phyloP scores from a whole-genome alignment of 2,113 vertebrate species.

The Myotis brandtii region DNA sequence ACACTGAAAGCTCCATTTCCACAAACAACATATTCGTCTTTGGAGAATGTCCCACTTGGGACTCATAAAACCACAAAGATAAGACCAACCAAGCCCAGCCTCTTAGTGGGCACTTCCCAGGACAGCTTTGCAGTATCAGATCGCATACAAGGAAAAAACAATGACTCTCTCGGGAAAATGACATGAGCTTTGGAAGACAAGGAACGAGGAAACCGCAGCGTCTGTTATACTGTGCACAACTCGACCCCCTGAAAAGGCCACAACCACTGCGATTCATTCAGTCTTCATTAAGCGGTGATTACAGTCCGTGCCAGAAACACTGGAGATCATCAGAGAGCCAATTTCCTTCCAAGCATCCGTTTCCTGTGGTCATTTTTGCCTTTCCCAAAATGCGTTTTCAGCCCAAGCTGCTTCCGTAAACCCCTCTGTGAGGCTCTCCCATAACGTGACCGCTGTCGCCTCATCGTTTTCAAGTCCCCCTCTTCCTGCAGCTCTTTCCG shows the following conservation, averaged over 20 bases:
- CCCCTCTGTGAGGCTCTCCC: background rate
- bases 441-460: too few species aligned
- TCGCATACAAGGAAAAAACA: background rate
- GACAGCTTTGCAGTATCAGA: background rate
- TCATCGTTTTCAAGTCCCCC: background rate
- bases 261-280: background rate
- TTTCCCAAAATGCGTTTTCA: background rate
- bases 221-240: background rate
- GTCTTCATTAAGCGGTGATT: background rate
- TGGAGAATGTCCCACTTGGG: background rate
- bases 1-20: background rate
- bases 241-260: background rate
- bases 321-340: background rate
- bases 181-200: background rate
- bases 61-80: background rate
- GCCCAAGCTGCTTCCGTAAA: background rate
- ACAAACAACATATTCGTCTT: background rate
- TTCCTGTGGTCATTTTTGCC: background rate
- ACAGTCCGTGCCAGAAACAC: background rate
- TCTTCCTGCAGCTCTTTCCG: background rate
- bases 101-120: background rate
- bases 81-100: background rate
- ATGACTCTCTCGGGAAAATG: background rate
- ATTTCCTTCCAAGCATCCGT: background rate
- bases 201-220: background rate